Evolutionary conservation across 2,113 vertebrate species (phyloP).

Genomic region (Epinephelus moara): DNA sequence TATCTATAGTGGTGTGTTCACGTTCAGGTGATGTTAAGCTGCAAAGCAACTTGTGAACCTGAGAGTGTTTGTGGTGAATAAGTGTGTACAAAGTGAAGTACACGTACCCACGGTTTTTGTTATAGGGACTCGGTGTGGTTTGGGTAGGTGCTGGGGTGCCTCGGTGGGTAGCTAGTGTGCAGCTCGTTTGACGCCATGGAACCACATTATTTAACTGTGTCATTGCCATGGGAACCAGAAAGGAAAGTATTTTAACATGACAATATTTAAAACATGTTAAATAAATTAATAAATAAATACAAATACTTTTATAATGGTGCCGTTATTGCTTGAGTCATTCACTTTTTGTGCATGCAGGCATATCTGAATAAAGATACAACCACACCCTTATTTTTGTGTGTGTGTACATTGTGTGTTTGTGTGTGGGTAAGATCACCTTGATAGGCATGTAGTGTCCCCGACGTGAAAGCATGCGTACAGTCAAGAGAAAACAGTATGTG

Average conservation of each 20-base stretch:
- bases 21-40: constrained; percentile 17
- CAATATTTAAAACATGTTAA: not conserved
- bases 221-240: not conserved
- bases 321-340: not conserved
- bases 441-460: not conserved
- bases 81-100: constrained; percentile 25
- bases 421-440: not conserved
- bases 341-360: constrained; percentile 18
- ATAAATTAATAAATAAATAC: not conserved
- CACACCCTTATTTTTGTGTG: constrained; percentile 2
- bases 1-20: not conserved
- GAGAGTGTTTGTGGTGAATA: constrained; percentile 28
- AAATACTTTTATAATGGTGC: not conserved
- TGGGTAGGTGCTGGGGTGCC: constrained; percentile 22
- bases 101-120: constrained; percentile 14
- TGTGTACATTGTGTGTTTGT: not conserved
- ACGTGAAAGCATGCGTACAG: not conserved
- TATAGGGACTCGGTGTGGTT: constrained; percentile 42
- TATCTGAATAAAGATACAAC: constrained; percentile 64
- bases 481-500: not conserved
- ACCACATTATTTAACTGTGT: constrained; percentile 16
- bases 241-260: not conserved
- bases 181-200: constrained; percentile 24
- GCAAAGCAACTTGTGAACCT: not conserved
- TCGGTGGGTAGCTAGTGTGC: constrained; percentile 12